Evolutionary conservation across 1,140 invertebrate genomes (phyloP), one percentile per base, ranked within the genome.

Genomic region (Hyles euphorbiae): DNA sequence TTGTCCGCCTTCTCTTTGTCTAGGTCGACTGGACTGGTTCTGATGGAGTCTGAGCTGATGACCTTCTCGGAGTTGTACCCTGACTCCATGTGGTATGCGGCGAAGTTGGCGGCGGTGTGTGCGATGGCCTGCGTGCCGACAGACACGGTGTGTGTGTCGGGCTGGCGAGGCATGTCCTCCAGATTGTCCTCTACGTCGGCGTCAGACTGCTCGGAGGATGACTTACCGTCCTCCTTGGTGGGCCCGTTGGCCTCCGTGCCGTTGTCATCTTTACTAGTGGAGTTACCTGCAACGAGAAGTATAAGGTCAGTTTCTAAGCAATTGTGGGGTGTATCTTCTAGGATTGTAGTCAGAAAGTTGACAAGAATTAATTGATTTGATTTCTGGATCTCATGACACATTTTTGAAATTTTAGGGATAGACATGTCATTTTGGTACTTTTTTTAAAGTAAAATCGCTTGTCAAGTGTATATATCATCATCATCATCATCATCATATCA

Each of bases 101-200:
- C 83, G 62, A 89, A 88, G 72, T 85, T 84, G 43, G 82, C 83
- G 10, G 84, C 85, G 2, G 86, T 85, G 58, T 89, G 85, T 0
- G 81, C 73, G 6, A 78, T 59, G 32, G 82, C 65, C 51, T 76
- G 81, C 0, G 77, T 67, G 9, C 65, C 77, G 3, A 70, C 75
- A 6, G 80, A 68, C 0, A 73, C 68, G 9, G 64, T 61, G 48
- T 78, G 72, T 0, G 65, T 68, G 55, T 80, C 74, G 1, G 68
- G 61, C 10, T 67, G 68, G 45, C 90, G 89, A 0, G 87, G 85
- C 43, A 87, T 86, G 45, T 92, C 92, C 65, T 94, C 93, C 3
- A 93, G 81, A 73, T 96, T 96, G 69, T 96, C 95, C 83, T 96
- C 95, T 0, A 96, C 90, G 74, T 96, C 95, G 0, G 95, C 94